phyloP scores from a whole-genome alignment of 2,113 vertebrate genomes.

The Pangasianodon gigas region DNA sequence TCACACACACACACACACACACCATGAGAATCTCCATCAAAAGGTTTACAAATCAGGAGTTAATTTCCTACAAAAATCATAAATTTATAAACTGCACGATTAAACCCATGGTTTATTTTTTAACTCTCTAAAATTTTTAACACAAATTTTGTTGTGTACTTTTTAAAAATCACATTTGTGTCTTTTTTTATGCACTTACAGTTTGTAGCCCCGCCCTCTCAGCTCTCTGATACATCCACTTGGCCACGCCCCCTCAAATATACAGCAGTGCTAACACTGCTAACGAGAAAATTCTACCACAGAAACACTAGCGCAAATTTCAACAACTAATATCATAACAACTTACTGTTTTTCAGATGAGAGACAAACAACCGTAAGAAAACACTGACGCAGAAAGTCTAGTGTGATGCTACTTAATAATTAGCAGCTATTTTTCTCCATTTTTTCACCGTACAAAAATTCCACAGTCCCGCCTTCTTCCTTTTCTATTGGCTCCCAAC shows the following conservation, averaged over 20 bases:
- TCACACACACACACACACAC: conserved; percentile 1
- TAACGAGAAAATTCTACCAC: neutral
- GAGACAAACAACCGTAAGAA: neutral
- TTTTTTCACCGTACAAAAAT: neutral
- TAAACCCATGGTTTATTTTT: too few species aligned
- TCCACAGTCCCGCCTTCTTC: neutral
- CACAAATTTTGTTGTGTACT: neutral
- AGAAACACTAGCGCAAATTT: neutral
- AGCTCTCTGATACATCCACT: neutral
- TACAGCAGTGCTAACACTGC: too few species aligned
- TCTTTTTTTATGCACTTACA: neutral
- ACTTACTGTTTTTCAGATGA: neutral
- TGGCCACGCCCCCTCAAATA: neutral
- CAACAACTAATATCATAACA: neutral
- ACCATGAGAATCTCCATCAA: neutral
- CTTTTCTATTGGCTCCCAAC: neutral
- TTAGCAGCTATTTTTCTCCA: neutral
- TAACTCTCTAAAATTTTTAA: too few species aligned
- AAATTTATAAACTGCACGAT: too few species aligned
- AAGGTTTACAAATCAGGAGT: neutral
- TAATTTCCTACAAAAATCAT: neutral
- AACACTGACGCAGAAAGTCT: neutral
- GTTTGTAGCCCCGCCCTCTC: neutral
- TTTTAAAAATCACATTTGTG: too few species aligned
- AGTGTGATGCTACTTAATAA: neutral